These are phyloP conservation scores for Sphyrna mokarran DNA, from an alignment of 2,113 vertebrate species.

Conservation along the genomic window DNA sequence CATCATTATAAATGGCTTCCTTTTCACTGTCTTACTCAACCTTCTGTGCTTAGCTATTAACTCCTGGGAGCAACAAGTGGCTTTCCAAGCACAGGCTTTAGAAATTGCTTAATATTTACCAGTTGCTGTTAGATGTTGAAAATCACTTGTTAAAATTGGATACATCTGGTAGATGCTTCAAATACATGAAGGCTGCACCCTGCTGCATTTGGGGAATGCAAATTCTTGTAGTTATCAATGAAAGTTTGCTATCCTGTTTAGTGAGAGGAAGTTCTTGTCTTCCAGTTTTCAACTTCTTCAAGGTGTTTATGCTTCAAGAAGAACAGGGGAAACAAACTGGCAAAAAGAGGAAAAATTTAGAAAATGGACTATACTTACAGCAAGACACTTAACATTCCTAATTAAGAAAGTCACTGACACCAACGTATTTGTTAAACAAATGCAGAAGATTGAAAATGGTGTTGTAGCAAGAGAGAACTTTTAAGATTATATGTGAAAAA, in stretches of 20 bases:
- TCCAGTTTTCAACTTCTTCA: background rate
- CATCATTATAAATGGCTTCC: background rate
- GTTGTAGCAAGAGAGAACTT: conserved; percentile 55
- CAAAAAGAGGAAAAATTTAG: background rate
- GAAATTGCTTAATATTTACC: background rate
- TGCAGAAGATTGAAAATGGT: conserved; percentile 53
- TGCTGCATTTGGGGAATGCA: background rate
- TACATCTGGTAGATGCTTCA: background rate
- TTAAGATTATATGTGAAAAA: conserved; percentile 66
- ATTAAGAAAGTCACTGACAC: conserved; percentile 70
- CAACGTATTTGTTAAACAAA: conserved; percentile 55
- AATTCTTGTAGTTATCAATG: background rate
- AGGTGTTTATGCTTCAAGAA: background rate
- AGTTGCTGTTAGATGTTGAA: background rate
- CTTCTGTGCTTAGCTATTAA: background rate
- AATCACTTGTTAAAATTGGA: background rate
- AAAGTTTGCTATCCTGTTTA: background rate
- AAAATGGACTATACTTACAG: background rate
- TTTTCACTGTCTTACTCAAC: background rate
- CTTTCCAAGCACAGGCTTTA: background rate
- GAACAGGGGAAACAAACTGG: background rate
- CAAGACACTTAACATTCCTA: background rate
- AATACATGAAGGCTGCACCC: background rate
- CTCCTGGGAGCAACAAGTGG: background rate
- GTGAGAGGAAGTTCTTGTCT: background rate